phyloP scores from a whole-genome alignment of 2,888 invertebrate genomes.

The Lagria hirta region DNA sequence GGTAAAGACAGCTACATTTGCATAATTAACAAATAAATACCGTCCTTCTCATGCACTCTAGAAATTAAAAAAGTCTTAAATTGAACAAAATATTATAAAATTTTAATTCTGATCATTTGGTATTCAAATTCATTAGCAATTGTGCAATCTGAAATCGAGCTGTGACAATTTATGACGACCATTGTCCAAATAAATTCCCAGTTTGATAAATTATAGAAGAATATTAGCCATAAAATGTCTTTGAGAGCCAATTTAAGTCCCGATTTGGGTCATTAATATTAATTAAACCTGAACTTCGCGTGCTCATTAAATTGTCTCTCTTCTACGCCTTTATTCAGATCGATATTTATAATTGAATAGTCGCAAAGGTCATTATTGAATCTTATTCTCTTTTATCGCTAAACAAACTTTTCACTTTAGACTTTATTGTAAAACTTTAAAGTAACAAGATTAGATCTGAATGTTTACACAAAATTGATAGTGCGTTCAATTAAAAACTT shows the following conservation, averaged over 20 bases:
- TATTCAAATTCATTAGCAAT: too few relatives aligned
- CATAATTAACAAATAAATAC: too few relatives aligned
- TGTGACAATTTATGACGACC: constrained; percentile 24
- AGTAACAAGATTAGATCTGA: too few relatives aligned
- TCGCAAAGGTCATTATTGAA: constrained; percentile 40
- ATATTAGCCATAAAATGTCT: constrained; percentile 42
- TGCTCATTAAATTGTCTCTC: constrained; percentile 39
- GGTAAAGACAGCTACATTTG: too few relatives aligned
- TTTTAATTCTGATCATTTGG: too few relatives aligned
- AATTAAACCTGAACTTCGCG: constrained; percentile 41
- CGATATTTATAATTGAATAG: constrained; percentile 42
- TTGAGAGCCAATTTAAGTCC: constrained; percentile 41
- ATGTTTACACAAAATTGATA: too few relatives aligned
- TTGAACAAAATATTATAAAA: too few relatives aligned
- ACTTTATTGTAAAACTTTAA: neutral
- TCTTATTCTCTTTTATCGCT: constrained; percentile 38
- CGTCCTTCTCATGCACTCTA: too few relatives aligned
- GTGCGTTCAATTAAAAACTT: too few relatives aligned
- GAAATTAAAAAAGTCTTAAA: too few relatives aligned
- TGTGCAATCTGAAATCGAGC: constrained; percentile 24
- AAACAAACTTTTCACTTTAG: constrained; percentile 8
- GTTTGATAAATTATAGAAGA: constrained; percentile 32
- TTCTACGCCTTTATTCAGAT: constrained; percentile 32
- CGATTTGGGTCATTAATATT: constrained; percentile 41
- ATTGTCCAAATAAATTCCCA: constrained; percentile 26